Base-by-base conservation (phyloP, 1,140 invertebrate genomes). In the Heliconius himera region DNA sequence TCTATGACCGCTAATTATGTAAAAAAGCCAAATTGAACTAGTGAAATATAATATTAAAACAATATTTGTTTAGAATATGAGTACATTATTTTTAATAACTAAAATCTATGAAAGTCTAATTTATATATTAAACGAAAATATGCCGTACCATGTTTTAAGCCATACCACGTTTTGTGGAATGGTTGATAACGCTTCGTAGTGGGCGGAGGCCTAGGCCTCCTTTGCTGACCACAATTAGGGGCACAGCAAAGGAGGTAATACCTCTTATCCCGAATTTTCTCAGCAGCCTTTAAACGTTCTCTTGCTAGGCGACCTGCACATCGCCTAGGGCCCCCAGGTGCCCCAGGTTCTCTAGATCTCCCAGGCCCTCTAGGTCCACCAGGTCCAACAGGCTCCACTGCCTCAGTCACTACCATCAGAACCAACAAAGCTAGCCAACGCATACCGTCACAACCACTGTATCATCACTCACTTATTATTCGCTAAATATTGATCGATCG, bases 111-210 rank as follows among this genome's bases (percentile, higher is more conserved):
- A 51, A 18, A 51, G 6, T 51, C 8, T 51, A 2, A 20, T 29
- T 13, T 26, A 66, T 66, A 66, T 66, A 66, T 66, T 66, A 66
- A 60, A 3, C 22, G 9, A 60, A 66, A 26, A 60, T 22, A 60
- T 26, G 11, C 22, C 60, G 5, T 66, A 66, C 60, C 60, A 66
- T 66, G 60, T 66, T 66, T 94, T 13, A 94, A 84, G 70, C 93
- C 93, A 73, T 90, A 92, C 93, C 93, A 94, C 41, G 91, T 93
- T 46, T 89, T 93, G 78, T 94, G 93, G 80, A 88, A 94, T 0
- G 93, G 93, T 60, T 93, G 93, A 83, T 94, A 94, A 29, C 85
- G 83, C 56, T 88, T 85, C 18, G 87, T 88, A 20, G 90, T 84
- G 1, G 85, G 75, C 29, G 85, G 87, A 2, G 89, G 91, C 33